Conservation (phyloP, 2,113 vertebrate species). For the Grus americana region DNA sequence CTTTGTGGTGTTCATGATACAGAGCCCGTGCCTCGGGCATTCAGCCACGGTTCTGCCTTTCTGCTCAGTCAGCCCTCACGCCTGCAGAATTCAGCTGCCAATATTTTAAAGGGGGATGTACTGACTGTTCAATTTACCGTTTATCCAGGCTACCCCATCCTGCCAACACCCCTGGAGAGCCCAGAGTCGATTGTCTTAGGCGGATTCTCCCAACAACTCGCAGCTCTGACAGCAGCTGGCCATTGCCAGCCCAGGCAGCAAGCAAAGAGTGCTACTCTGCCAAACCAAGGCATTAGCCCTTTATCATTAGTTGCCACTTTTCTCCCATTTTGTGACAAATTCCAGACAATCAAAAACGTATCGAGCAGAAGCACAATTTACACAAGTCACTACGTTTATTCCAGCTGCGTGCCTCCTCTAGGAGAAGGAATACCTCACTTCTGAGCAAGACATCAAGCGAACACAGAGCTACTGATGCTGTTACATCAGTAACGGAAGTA, state of each 20-base stretch:
- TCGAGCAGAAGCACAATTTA: not conserved
- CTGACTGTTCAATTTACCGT: not conserved
- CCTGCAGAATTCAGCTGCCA: not conserved
- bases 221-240: not conserved
- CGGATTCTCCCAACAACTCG: not conserved
- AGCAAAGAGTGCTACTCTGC: not conserved
- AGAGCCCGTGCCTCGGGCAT: fast-evolving
- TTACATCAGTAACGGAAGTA: not conserved
- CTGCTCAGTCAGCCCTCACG: not conserved
- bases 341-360: not conserved
- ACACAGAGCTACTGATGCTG: not conserved
- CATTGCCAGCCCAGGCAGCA: not conserved
- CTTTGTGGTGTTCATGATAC: fast-evolving
- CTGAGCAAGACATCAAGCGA: not conserved
- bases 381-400: not conserved
- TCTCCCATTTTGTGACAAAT: not conserved
- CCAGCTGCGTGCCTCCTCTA: not conserved
- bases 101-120: not conserved
- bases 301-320: not conserved
- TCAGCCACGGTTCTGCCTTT: not conserved
- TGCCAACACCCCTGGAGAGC: not conserved
- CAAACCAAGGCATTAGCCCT: not conserved
- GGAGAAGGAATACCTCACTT: not conserved
- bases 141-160: not conserved
- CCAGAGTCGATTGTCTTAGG: not conserved